These are phyloP conservation scores for Chrosomus eos DNA, from an alignment of 2,797 vertebrate genomes.

Conservation along the genomic window DNA sequence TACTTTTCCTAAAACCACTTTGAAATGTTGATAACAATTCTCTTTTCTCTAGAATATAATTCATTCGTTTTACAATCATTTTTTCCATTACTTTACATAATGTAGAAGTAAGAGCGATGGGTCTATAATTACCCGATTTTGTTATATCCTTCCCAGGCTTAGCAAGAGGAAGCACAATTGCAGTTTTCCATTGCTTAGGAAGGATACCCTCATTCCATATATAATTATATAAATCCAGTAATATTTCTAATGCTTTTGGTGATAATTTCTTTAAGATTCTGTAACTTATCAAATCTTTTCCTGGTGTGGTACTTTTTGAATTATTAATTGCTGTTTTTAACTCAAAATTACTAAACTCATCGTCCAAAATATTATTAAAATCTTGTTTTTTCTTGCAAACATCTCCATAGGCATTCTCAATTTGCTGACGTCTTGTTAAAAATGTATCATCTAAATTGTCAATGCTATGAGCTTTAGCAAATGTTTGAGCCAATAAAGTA, in stretches of 20 bases:
- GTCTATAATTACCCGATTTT: not conserved
- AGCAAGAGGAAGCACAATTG: too few species aligned
- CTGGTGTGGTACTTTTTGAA: not conserved
- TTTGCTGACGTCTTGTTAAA: not conserved
- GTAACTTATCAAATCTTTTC: not conserved
- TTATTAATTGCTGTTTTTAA: not conserved
- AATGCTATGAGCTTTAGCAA: not conserved
- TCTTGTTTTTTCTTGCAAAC: not conserved
- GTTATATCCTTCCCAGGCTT: not conserved
- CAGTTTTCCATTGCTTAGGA: not conserved
- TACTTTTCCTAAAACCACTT: too few species aligned
- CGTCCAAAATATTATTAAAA: not conserved
- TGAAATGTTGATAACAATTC: too few species aligned
- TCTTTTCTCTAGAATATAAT: too few species aligned
- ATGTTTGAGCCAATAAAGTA: not conserved
- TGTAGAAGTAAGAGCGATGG: not conserved
- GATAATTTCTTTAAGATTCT: not conserved
- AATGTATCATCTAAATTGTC: not conserved
- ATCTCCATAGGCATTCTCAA: not conserved
- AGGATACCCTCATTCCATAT: not conserved
- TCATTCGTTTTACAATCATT: not conserved
- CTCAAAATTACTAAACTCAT: not conserved
- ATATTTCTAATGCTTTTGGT: not conserved
- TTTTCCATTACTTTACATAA: not conserved
- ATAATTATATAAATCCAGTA: not conserved